Conservation (phyloP, 2,888 invertebrate species). For the Morpho helenor region DNA sequence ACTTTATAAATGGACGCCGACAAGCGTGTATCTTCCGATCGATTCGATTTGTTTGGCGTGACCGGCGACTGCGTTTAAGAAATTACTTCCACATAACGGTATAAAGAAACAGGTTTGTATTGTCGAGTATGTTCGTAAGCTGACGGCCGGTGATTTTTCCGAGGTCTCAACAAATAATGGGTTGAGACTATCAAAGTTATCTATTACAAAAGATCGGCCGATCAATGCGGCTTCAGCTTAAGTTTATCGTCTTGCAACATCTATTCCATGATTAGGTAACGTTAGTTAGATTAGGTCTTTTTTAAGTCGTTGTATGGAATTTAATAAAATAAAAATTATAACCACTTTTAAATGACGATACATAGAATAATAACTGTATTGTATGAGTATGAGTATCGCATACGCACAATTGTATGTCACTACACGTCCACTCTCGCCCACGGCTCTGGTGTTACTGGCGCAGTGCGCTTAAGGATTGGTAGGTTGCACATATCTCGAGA, state of each 20-base stretch:
- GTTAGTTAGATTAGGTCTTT: too few species aligned
- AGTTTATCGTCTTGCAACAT: constrained; percentile 6
- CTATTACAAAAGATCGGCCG: constrained; percentile 14
- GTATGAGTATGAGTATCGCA: too few species aligned
- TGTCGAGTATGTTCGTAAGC: constrained; percentile 43
- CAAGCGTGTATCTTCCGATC: constrained; percentile 29
- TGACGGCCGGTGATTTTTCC: constrained; percentile 58
- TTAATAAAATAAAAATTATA: too few species aligned
- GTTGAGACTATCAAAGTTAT: constrained; percentile 16
- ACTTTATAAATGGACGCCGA: constrained; percentile 39
- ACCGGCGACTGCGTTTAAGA: constrained; percentile 57
- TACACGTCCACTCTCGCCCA: too few species aligned
- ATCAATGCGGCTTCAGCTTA: constrained; percentile 2
- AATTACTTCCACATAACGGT: constrained; percentile 70
- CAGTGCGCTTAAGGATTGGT: neutral
- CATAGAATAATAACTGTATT: too few species aligned
- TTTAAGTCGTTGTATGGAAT: too few species aligned
- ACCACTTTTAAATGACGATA: too few species aligned
- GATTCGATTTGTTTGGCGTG: constrained; percentile 45
- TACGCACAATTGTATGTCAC: too few species aligned
- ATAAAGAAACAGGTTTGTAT: constrained; percentile 60
- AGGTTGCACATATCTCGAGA: neutral
- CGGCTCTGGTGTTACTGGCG: too few species aligned
- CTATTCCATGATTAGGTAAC: neutral
- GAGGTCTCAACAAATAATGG: constrained; percentile 32